Evolutionary conservation across 2,113 vertebrate genomes (phyloP).

Genomic region (Atherinomorus stipes): DNA sequence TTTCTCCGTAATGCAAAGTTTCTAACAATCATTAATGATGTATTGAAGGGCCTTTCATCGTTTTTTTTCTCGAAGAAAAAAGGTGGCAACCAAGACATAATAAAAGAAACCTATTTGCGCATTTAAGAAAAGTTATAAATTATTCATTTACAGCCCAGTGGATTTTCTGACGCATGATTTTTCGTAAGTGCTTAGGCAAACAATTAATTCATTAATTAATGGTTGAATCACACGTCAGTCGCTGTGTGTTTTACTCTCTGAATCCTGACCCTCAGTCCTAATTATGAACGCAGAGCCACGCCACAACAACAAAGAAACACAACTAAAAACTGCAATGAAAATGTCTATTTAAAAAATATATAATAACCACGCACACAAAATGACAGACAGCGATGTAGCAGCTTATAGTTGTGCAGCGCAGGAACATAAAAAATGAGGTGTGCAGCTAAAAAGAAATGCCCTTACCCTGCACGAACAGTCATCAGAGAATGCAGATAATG

Average conservation of each 20-base stretch:
- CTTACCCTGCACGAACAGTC: conserved; percentile 95
- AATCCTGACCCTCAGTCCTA: conserved; percentile 25
- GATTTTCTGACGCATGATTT: conserved; percentile 60
- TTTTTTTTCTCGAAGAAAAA: conserved; percentile 6
- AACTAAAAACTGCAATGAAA: conserved; percentile 15
- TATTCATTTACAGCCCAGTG: conserved; percentile 58
- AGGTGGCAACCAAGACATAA: conserved; percentile 1
- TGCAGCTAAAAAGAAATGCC: conserved; percentile 81
- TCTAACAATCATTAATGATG: background rate
- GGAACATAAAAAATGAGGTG: conserved; percentile 52
- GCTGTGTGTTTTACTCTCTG: conserved; percentile 22
- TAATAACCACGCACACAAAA: conserved; percentile 34
- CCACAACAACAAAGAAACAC: conserved; percentile 25
- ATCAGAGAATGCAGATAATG: conserved; percentile 94
- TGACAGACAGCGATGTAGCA: conserved; percentile 62
- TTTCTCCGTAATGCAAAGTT: conserved; percentile 10
- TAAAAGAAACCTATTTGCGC: conserved; percentile 45
- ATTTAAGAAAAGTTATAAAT: conserved; percentile 57
- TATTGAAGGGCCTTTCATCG: conserved; percentile 17
- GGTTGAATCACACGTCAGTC: conserved; percentile 26
- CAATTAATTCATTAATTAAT: background rate
- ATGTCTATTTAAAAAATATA: conserved; percentile 21
- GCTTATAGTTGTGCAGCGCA: conserved; percentile 56
- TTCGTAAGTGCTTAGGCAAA: conserved; percentile 21
- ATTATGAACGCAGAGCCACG: conserved; percentile 36